Evolutionary conservation across 2,797 vertebrate species (phyloP).

Genomic region (Melopsittacus undulatus): DNA sequence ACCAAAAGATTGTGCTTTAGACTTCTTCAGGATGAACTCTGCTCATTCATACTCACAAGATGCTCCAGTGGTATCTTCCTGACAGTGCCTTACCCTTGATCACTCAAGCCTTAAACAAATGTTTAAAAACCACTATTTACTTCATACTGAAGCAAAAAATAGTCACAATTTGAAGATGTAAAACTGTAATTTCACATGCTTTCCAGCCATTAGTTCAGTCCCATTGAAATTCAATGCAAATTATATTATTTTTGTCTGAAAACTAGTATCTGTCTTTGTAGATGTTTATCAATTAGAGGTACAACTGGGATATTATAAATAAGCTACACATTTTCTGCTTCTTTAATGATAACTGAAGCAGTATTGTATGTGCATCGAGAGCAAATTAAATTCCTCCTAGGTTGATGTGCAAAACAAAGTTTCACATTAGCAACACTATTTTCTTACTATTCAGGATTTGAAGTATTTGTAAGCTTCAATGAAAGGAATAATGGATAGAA

Average conservation of each 20-base stretch:
- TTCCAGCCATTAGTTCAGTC: background rate
- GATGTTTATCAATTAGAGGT: constrained; percentile 10
- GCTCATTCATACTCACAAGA: background rate
- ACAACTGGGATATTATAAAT: background rate
- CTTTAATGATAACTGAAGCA: background rate
- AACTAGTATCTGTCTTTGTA: background rate
- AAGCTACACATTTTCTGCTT: background rate
- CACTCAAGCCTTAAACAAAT: background rate
- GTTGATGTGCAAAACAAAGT: background rate
- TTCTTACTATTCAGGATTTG: background rate
- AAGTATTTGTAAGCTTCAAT: background rate
- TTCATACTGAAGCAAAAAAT: background rate
- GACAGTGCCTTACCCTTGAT: background rate
- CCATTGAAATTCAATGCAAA: background rate
- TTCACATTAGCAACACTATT: background rate
- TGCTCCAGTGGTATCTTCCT: background rate
- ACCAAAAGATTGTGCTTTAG: background rate
- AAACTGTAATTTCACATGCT: background rate
- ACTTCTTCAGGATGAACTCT: background rate
- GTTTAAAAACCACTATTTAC: background rate
- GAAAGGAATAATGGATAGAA: background rate
- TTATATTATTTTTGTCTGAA: background rate
- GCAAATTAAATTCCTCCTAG: background rate
- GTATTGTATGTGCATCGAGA: background rate
- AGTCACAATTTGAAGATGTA: background rate